phyloP scores from a whole-genome alignment of 2,797 vertebrate genomes.

The Poecilia wingei region DNA sequence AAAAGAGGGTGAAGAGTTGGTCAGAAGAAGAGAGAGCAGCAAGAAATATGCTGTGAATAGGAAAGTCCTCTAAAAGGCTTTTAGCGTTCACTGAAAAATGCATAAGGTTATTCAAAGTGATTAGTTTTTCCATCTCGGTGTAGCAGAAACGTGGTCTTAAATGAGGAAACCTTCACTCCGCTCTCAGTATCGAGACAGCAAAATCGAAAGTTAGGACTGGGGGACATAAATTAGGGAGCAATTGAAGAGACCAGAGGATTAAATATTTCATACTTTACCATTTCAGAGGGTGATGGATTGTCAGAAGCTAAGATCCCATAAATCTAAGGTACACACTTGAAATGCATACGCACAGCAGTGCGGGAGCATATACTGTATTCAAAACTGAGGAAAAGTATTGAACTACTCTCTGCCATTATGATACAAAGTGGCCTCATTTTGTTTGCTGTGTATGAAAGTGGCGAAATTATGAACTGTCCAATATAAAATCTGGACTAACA shows the following conservation, averaged over 20 bases:
- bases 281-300: constrained; percentile 34
- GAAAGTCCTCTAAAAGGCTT: constrained; percentile 56
- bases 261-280: constrained; percentile 54
- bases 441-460: not conserved
- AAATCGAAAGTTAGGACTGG: constrained; percentile 26
- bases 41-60: constrained; percentile 37
- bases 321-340: constrained; percentile 15
- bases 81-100: constrained; percentile 59
- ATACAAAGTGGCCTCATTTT: not conserved
- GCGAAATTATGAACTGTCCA: not conserved
- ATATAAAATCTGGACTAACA: not conserved
- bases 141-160: constrained; percentile 26
- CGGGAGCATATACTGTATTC: not conserved
- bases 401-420: not conserved
- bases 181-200: constrained; percentile 14
- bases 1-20: constrained; percentile 7
- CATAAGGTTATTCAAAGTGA: constrained; percentile 55
- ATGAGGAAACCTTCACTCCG: constrained; percentile 36
- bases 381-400: not conserved
- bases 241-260: constrained; percentile 30
- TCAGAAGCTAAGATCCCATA: constrained; percentile 34
- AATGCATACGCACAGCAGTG: not conserved
- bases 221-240: constrained; percentile 36
- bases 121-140: constrained; percentile 42
- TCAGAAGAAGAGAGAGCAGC: constrained; percentile 6